Evolutionary conservation across 2,888 invertebrate genomes (phyloP).

Genomic region (Pseudanteris insignis): DNA sequence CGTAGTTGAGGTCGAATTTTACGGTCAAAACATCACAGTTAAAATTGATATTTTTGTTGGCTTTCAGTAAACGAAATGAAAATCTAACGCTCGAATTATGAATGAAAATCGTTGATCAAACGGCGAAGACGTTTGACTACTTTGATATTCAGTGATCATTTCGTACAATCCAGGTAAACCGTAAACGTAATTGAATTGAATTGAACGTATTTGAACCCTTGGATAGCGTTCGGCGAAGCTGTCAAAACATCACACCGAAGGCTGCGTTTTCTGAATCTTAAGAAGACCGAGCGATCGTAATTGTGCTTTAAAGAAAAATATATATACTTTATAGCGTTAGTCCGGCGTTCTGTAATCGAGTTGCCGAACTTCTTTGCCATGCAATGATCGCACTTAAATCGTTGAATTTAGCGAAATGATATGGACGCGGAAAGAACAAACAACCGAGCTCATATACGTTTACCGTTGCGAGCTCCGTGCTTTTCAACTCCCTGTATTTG

Average conservation of each 20-base stretch:
- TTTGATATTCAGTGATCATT: too few species aligned
- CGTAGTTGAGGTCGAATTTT: too few species aligned
- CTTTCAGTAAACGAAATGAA: too few species aligned
- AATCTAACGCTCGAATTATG: too few species aligned
- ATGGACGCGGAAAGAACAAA: constrained; percentile 9
- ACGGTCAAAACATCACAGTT: too few species aligned
- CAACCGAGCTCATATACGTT: not conserved
- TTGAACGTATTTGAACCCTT: too few species aligned
- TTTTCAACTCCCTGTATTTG: constrained; percentile 11
- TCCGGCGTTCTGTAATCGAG: constrained; percentile 8
- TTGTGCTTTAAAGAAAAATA: constrained; percentile 13
- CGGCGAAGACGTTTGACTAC: too few species aligned
- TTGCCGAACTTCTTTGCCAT: constrained; percentile 7
- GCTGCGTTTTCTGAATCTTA: constrained; percentile 4
- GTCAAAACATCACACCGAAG: not conserved
- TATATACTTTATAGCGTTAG: constrained; percentile 6
- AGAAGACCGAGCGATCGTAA: constrained; percentile 1
- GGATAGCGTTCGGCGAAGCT: not conserved
- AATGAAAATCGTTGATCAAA: too few species aligned
- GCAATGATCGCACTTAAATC: constrained; percentile 7
- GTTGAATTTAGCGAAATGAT: constrained; percentile 14
- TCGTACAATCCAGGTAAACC: too few species aligned
- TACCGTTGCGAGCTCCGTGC: constrained; percentile 6
- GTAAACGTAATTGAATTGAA: too few species aligned
- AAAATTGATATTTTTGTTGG: too few species aligned